Evolutionary conservation across 2,113 vertebrate genomes (phyloP).

Genomic region (Probosciger aterrimus): DNA sequence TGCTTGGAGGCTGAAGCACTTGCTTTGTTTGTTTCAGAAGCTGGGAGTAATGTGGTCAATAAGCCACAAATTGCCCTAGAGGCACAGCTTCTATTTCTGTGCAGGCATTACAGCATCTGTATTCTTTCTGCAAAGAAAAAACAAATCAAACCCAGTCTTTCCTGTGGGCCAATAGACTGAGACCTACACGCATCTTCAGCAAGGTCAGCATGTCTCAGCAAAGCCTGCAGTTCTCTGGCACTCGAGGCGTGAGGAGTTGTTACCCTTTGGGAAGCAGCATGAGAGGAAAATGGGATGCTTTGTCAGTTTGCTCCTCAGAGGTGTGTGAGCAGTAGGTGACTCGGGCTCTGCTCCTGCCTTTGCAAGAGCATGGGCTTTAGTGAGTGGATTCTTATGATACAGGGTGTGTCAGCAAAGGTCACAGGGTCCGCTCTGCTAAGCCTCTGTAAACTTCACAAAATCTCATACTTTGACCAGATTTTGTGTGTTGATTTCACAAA

Average conservation of each 20-base stretch:
- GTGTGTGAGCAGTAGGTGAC: not conserved
- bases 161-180: accelerated
- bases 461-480: not conserved
- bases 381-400: not conserved
- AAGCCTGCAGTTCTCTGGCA: not conserved
- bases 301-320: not conserved
- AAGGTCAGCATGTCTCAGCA: not conserved
- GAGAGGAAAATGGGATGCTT: not conserved
- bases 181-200: not conserved
- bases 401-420: not conserved
- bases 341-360: not conserved
- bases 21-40: not conserved
- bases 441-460: not conserved
- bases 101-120: not conserved
- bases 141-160: not conserved
- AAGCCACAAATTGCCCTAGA: not conserved
- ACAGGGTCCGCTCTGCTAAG: not conserved
- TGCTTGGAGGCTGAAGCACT: not conserved
- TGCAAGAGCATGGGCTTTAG: not conserved
- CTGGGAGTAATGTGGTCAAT: not conserved
- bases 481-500: not conserved
- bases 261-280: not conserved
- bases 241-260: not conserved
- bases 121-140: not conserved
- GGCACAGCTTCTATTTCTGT: not conserved